These are phyloP conservation scores for Metellina segmentata DNA, from an alignment of 2,888 invertebrate genomes.

Conservation along the genomic window DNA sequence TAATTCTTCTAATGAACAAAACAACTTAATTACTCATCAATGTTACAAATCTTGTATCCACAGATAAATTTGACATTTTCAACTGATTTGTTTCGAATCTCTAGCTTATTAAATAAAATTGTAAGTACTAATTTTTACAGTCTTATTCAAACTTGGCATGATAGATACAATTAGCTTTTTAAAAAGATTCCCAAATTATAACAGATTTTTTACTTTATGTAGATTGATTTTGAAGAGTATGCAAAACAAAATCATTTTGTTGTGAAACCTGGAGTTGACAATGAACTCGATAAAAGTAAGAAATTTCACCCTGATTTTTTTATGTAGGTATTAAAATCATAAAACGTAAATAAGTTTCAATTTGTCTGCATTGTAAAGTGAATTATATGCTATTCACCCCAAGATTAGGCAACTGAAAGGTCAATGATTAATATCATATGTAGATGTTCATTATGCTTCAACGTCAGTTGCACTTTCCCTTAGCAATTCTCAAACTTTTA, in stretches of 20 bases:
- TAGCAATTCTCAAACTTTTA: too few species aligned
- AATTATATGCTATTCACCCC: too few species aligned
- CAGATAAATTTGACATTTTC: slow-evolving; percentile 81
- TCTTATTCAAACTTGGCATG: background rate
- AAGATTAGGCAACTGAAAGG: too few species aligned
- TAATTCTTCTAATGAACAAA: background rate
- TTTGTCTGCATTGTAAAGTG: too few species aligned
- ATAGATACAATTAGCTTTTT: background rate
- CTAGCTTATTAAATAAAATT: slow-evolving; percentile 87
- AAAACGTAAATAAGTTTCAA: too few species aligned
- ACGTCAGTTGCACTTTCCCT: too few species aligned
- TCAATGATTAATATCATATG: too few species aligned
- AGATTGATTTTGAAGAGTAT: slow-evolving; percentile 83
- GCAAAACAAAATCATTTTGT: slow-evolving; percentile 85
- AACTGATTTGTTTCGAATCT: slow-evolving; percentile 84
- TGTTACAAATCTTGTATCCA: background rate
- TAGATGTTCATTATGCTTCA: too few species aligned
- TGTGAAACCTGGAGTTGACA: slow-evolving; percentile 88
- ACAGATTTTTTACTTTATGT: slow-evolving; percentile 43
- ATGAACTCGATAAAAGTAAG: slow-evolving; percentile 86
- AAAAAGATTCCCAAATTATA: too few species aligned
- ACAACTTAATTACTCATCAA: background rate
- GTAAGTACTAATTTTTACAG: slow-evolving; percentile 39
- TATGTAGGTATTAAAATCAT: too few species aligned
- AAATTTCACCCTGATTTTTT: too few species aligned